Conservation (phyloP, 1,140 invertebrate species). For the Parapsyche elsis region DNA sequence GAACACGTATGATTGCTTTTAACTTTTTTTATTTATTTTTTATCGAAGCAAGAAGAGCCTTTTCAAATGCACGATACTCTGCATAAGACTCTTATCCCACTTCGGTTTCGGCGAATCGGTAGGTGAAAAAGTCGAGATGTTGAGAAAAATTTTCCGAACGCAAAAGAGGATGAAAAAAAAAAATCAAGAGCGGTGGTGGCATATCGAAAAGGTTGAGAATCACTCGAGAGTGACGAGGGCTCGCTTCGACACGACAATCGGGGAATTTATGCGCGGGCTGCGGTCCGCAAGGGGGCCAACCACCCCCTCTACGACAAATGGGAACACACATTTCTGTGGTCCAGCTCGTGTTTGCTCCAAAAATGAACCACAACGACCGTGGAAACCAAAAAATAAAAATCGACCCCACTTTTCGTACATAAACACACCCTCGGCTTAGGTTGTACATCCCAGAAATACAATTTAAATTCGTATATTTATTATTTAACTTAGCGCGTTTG, state of each 20-base stretch:
- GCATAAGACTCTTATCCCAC: too few relatives aligned
- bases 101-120: too few relatives aligned
- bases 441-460: too few relatives aligned
- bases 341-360: not conserved
- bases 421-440: not conserved
- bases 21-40: too few relatives aligned
- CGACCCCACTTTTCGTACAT: not conserved
- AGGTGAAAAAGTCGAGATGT: not conserved
- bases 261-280: slow-evolving; percentile 24
- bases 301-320: not conserved
- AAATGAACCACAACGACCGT: not conserved
- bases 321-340: not conserved
- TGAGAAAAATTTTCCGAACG: not conserved
- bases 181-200: not conserved
- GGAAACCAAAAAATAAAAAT: slow-evolving; percentile 6
- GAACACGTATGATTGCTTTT: too few relatives aligned
- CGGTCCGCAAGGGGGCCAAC: not conserved
- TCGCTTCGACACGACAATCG: slow-evolving; percentile 31
- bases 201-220: slow-evolving; percentile 16
- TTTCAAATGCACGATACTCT: too few relatives aligned
- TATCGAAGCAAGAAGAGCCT: too few relatives aligned
- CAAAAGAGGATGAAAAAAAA: too few relatives aligned
- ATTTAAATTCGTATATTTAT: too few relatives aligned
- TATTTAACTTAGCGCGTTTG: too few relatives aligned
- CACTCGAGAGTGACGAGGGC: slow-evolving; percentile 34